These are phyloP conservation scores for Lophotriccus pileatus DNA, from an alignment of 2,797 vertebrate species.

Conservation along the genomic window DNA sequence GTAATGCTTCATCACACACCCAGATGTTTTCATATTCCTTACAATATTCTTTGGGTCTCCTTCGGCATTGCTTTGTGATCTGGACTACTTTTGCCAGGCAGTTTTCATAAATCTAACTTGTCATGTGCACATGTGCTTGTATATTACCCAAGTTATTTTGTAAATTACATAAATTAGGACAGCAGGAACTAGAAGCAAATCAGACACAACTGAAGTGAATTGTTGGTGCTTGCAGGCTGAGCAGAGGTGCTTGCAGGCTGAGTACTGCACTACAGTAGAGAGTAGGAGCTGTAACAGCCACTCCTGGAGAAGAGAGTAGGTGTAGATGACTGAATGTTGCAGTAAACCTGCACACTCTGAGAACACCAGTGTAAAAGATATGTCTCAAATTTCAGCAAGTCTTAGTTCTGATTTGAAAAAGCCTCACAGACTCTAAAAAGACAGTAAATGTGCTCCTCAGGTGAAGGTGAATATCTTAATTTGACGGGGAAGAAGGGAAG, in stretches of 20 bases:
- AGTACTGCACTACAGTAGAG: background rate
- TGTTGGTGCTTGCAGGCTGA: background rate
- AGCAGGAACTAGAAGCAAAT: background rate
- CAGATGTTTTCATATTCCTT: background rate
- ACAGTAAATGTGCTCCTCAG: background rate
- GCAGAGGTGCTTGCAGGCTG: background rate
- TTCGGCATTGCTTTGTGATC: background rate
- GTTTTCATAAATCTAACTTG: background rate
- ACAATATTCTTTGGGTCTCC: background rate
- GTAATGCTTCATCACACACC: fast-evolving
- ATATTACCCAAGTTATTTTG: background rate
- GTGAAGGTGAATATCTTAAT: background rate
- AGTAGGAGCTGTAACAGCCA: background rate
- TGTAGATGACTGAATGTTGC: background rate
- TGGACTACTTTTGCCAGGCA: background rate
- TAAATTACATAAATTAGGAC: background rate
- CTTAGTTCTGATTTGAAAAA: background rate
- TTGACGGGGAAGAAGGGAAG: background rate
- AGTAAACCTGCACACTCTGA: background rate
- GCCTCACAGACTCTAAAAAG: background rate
- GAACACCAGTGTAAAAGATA: background rate
- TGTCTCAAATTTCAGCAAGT: background rate
- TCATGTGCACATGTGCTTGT: fast-evolving
- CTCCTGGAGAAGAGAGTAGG: background rate
- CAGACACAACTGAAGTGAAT: background rate